Evolutionary conservation across 2,113 vertebrate genomes (phyloP), one percentile per base, ranked within the genome.

Genomic region (Tonatia bakeri): DNA sequence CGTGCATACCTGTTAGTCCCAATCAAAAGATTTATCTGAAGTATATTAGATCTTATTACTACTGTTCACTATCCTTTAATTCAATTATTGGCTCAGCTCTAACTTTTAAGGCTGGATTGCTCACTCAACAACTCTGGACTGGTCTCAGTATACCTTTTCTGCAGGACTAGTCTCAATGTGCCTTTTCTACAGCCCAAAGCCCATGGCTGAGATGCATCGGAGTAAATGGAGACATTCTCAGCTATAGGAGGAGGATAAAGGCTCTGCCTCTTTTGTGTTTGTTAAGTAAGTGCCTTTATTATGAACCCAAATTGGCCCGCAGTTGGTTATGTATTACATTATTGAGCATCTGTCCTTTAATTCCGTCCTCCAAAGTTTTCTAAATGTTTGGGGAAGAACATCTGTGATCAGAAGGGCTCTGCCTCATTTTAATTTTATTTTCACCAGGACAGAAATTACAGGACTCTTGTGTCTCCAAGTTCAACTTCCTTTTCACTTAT

Each of bases 371-470:
- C 20, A 77, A 50, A 72, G 1, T 77, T 90, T 96, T 76, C 28
- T 84, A 75, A 65, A 33, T 81, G 45, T 84, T 81, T 72, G 7
- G 22, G 38, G 75, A 56, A 72, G 52, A 88, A 54, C 38, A 91
- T 69, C 56, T 90, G 4, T 64, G 4, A 85, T 9, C 31, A 72
- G 33, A 92, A 20, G 17, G 17, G 15, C 83, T 93, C 69, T 95
- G 28, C 10, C 56, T 91, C 5, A 3, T 70, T 93, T 81, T 77
- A 59, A 84, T 69, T 92, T 69, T 94, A 61, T 92, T 84, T 97
- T 95, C 36, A 38, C 7, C 15, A 26, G 64, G 26, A 47, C 14
- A 64, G 40, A 88, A 83, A 50, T 80, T 84, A 75, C 33, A 76
- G 64, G 14, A 54, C 36, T 15, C 33, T 33, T 14, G n/a, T 54